Conservation (phyloP, 2,113 vertebrate genomes). For the Pluvialis apricaria region DNA sequence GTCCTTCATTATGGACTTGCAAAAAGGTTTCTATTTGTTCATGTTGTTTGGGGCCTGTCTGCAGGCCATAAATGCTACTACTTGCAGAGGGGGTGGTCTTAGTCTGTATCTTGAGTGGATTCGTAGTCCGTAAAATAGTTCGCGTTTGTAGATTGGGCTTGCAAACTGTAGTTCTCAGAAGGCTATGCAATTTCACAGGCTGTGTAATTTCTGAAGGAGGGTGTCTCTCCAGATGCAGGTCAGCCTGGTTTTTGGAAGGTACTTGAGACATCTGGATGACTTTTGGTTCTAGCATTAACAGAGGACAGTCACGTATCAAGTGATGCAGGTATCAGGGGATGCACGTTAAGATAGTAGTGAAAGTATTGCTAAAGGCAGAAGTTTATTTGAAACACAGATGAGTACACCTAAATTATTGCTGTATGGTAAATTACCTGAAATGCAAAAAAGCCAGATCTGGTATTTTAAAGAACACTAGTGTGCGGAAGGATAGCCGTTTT, state of each 20-base stretch:
- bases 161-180: neutral
- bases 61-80: neutral
- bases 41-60: neutral
- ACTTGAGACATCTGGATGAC: neutral
- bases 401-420: neutral
- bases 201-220: neutral
- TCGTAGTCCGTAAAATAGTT: neutral
- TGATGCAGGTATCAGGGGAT: neutral
- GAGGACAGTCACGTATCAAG: accelerated
- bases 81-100: neutral
- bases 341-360: neutral
- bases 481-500: accelerated
- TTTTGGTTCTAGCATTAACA: neutral
- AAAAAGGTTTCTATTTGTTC: neutral
- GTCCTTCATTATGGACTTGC: accelerated
- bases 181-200: neutral
- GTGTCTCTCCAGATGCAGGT: neutral
- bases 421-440: neutral
- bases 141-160: accelerated
- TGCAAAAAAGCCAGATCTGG: neutral
- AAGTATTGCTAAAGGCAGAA: neutral
- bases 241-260: neutral
- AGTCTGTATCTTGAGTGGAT: neutral
- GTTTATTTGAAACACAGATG: neutral
- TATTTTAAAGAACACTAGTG: neutral